These are phyloP conservation scores for Agriopis aurantiaria DNA, from an alignment of 2,888 invertebrate species.

Conservation along the genomic window DNA sequence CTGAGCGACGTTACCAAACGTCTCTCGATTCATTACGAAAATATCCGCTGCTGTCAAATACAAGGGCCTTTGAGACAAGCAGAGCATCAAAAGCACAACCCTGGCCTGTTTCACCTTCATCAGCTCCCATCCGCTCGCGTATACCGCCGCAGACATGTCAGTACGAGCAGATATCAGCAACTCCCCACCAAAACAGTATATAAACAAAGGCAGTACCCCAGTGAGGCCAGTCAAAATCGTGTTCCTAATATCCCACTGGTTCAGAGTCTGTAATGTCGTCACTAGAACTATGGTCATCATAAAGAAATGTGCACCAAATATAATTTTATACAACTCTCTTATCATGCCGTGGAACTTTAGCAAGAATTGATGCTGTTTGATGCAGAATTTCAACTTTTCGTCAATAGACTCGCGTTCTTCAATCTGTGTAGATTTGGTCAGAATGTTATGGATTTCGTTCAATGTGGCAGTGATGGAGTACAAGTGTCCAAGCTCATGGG, in stretches of 20 bases:
- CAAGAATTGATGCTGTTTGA: constrained; percentile 67
- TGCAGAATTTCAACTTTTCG: constrained; percentile 59
- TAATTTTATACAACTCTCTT: constrained; percentile 56
- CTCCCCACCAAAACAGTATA: constrained; percentile 72
- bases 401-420: constrained; percentile 44
- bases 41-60: constrained; percentile 64
- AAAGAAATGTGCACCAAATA: constrained; percentile 67
- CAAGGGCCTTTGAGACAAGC: constrained; percentile 59
- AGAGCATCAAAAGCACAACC: constrained; percentile 57
- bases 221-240: constrained; percentile 64
- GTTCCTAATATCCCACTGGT: constrained; percentile 64
- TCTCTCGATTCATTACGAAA: constrained; percentile 67
- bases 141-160: constrained; percentile 59
- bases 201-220: constrained; percentile 63
- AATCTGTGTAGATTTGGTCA: constrained; percentile 30
- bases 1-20: constrained; percentile 66
- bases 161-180: constrained; percentile 60
- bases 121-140: constrained; percentile 65
- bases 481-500: constrained; percentile 67
- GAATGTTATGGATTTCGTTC: constrained; percentile 50
- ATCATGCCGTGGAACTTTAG: constrained; percentile 60
- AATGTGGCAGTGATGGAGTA: constrained; percentile 64
- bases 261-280: constrained; percentile 68
- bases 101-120: constrained; percentile 63
- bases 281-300: constrained; percentile 68